Conservation (phyloP, 2,888 invertebrate genomes). For the Boloria euphrosyne region DNA sequence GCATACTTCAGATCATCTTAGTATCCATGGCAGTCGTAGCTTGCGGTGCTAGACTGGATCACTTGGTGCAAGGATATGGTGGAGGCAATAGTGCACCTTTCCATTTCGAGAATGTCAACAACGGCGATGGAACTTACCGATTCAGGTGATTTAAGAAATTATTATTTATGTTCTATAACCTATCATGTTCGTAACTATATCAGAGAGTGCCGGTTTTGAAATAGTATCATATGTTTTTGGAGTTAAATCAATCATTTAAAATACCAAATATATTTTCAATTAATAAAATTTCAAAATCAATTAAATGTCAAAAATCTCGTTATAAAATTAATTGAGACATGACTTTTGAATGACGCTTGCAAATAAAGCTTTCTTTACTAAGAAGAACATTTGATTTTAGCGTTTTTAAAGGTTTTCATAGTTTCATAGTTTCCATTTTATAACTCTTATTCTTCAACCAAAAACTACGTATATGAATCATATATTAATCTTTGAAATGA, state of each 20-base stretch:
- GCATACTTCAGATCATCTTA: slow-evolving; percentile 55
- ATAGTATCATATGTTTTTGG: neutral
- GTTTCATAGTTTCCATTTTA: too few relatives aligned
- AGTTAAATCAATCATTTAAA: neutral
- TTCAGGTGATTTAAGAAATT: slow-evolving; percentile 74
- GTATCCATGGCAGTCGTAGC: slow-evolving; percentile 53
- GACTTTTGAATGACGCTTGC: too few relatives aligned
- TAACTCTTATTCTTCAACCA: too few relatives aligned
- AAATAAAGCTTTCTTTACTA: too few relatives aligned
- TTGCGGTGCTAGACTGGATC: slow-evolving; percentile 63
- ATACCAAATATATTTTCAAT: too few relatives aligned
- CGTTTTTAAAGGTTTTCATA: too few relatives aligned
- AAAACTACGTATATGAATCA: too few relatives aligned
- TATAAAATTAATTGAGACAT: too few relatives aligned
- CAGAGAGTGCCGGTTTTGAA: slow-evolving; percentile 14
- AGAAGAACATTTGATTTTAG: too few relatives aligned
- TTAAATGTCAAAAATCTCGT: too few relatives aligned
- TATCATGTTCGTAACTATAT: too few relatives aligned
- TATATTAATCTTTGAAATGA: neutral
- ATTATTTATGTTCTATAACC: slow-evolving; percentile 27
- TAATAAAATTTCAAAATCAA: too few relatives aligned
- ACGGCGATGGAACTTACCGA: slow-evolving; percentile 84
- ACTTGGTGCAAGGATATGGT: slow-evolving; percentile 59
- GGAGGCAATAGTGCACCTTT: slow-evolving; percentile 62
- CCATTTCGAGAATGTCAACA: slow-evolving; percentile 83